Conservation (phyloP, 2,888 invertebrate species). For the Blastobasis adustella region DNA sequence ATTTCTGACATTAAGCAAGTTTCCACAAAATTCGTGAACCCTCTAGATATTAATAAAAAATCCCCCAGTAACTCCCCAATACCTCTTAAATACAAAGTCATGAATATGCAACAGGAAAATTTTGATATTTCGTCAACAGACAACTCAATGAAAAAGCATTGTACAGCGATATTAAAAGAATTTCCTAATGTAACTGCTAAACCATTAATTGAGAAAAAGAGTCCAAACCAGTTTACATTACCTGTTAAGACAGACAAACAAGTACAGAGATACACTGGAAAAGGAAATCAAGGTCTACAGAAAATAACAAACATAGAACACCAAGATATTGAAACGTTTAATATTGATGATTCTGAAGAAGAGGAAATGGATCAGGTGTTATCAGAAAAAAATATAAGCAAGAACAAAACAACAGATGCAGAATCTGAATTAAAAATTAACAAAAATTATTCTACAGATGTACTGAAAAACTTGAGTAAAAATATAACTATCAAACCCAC, state of each 20-base stretch:
- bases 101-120: too few relatives aligned
- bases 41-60: neutral
- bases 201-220: conserved; percentile 18
- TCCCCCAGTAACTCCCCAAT: conserved; percentile 1
- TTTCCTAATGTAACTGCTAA: conserved; percentile 47
- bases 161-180: conserved; percentile 26
- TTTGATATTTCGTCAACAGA: too few relatives aligned
- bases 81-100: neutral
- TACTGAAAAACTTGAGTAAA: conserved; percentile 39
- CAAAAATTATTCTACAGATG: neutral
- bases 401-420: conserved; percentile 21
- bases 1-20: too few relatives aligned
- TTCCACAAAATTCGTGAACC: too few relatives aligned
- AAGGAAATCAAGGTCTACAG: conserved; percentile 16
- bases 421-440: conserved; percentile 3
- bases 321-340: conserved; percentile 53
- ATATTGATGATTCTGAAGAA: conserved; percentile 61
- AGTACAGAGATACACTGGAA: conserved; percentile 16
- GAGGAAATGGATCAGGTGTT: conserved; percentile 18
- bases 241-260: conserved; percentile 12
- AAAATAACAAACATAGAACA: conserved; percentile 23
- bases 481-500: conserved; percentile 41
- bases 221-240: too few relatives aligned
- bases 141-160: neutral
- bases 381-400: neutral